Percentiles rank a stretch among this genome's conserved stretches.
These are phyloP conservation scores for Eubasilissa splendida DNA, from an alignment of 2,888 invertebrate genomes.

Conservation along the genomic window DNA sequence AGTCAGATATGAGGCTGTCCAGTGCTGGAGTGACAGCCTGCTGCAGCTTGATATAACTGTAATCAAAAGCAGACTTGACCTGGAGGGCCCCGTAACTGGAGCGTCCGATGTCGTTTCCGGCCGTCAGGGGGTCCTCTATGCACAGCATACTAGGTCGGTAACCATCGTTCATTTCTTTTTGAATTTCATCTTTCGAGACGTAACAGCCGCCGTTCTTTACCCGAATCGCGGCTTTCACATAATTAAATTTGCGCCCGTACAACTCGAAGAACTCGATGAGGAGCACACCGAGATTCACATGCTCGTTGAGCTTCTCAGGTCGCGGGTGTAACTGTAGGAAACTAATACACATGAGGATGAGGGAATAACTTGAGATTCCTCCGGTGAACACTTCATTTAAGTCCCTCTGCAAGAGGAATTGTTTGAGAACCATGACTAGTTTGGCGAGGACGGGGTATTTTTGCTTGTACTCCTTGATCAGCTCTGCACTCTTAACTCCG, in stretches of 20 bases:
- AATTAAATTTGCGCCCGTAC: conserved; percentile 97
- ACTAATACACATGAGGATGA: conserved; percentile 98
- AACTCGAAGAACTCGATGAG: conserved; percentile 98
- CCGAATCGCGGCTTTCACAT: conserved; percentile 93
- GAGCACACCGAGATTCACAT: conserved; percentile 91
- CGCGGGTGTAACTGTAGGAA: conserved; percentile 95
- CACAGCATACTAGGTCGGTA: conserved; percentile 94
- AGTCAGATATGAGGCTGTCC: conserved; percentile 59
- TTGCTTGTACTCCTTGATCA: conserved; percentile 92
- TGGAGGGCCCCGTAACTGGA: conserved; percentile 96
- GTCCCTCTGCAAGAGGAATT: conserved; percentile 97
- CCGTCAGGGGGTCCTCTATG: conserved; percentile 97
- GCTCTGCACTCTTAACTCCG: conserved; percentile 96
- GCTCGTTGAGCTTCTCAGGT: conserved; percentile 78
- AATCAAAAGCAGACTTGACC: conserved; percentile 94
- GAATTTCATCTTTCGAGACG: conserved; percentile 94
- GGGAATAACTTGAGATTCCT: conserved; percentile 98
- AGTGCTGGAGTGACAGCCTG: conserved; percentile 77
- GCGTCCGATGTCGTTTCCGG: conserved; percentile 97
- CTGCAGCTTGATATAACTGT: conserved; percentile 90
- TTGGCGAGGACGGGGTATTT: conserved; percentile 93
- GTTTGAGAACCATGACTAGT: conserved; percentile 97
- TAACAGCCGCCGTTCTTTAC: conserved; percentile 95
- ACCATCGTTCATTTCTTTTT: conserved; percentile 93
- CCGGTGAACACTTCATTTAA: conserved; percentile 99